These are phyloP conservation scores for Sarcophaga bullata DNA, from an alignment of 1,140 invertebrate genomes.

Conservation along the genomic window DNA sequence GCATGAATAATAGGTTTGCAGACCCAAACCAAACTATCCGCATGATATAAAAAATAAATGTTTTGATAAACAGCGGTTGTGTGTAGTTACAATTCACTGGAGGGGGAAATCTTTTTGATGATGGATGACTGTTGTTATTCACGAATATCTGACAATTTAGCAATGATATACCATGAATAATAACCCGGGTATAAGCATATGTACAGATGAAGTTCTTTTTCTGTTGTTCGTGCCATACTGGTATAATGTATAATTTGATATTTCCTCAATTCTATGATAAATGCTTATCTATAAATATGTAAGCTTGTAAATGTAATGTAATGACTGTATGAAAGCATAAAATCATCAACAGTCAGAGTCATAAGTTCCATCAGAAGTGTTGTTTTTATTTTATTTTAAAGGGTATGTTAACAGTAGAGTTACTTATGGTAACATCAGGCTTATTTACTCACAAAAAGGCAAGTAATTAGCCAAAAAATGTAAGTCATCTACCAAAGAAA, in stretches of 20 bases:
- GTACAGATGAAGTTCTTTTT: neutral
- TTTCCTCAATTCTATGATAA: constrained; percentile 39
- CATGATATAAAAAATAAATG: no score
- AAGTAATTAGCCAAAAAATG: no score
- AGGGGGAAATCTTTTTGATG: neutral
- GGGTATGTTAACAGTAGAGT: no score
- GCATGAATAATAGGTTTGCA: neutral
- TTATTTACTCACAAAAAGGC: no score
- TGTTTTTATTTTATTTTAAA: no score
- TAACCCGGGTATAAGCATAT: neutral
- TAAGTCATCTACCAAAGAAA: no score
- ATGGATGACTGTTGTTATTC: neutral
- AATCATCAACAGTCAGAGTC: neutral
- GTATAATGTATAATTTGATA: constrained; percentile 39
- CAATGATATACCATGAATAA: neutral
- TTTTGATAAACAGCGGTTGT: no score
- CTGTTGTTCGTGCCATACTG: constrained; percentile 3
- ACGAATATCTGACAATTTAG: neutral
- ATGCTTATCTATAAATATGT: neutral
- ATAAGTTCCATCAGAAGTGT: no score
- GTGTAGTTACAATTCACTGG: neutral
- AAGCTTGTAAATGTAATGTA: no score
- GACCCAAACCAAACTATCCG: no score
- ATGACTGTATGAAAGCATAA: neutral
- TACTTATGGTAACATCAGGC: no score